These are phyloP conservation scores for Fringilla coelebs DNA, from an alignment of 2,797 vertebrate genomes.

Conservation along the genomic window DNA sequence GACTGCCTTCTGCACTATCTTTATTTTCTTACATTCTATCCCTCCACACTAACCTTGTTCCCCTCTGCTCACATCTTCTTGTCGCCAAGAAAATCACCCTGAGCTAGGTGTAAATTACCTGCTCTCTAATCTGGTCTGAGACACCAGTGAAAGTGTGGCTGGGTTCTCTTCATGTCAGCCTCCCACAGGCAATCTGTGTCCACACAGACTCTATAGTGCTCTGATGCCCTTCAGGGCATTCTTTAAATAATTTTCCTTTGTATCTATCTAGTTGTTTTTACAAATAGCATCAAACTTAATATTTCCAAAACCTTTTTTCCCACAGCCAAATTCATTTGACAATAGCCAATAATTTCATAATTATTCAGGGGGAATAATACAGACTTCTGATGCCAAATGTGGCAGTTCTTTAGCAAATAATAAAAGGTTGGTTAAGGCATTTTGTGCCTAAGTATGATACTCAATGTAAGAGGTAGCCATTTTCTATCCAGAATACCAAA, in stretches of 20 bases:
- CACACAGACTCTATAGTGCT: neutral
- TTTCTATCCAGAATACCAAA: neutral
- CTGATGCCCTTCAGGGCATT: neutral
- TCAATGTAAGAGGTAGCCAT: fast-evolving
- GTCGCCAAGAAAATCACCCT: neutral
- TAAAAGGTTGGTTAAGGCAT: neutral
- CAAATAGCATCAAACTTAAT: neutral
- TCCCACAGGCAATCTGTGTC: neutral
- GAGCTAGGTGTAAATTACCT: neutral
- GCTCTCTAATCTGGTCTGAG: neutral
- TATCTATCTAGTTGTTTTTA: neutral
- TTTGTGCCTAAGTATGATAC: neutral
- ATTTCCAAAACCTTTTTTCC: neutral
- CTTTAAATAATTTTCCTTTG: neutral
- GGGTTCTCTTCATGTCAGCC: neutral
- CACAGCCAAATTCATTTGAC: neutral
- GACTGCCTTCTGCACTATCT: no score
- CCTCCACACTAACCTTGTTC: neutral
- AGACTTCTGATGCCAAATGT: neutral
- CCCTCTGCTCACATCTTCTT: neutral
- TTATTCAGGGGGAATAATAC: neutral
- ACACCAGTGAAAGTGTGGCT: neutral
- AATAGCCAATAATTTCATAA: neutral
- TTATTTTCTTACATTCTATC: no score
- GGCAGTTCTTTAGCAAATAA: neutral